Evolutionary conservation across 2,797 vertebrate species (phyloP).

Genomic region (Tragelaphus eurycerus): DNA sequence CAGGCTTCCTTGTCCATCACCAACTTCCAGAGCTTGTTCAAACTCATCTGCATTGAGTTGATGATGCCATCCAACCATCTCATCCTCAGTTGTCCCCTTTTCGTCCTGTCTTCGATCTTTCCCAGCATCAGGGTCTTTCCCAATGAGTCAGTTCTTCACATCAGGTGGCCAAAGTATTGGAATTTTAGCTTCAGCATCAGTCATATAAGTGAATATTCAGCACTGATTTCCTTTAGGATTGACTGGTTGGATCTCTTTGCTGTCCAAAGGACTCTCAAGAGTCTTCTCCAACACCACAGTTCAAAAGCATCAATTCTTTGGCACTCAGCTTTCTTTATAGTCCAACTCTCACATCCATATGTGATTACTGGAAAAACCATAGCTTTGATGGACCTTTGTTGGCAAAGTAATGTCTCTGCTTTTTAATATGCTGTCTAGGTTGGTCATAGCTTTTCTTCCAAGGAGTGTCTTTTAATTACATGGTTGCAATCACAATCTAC

Average conservation of each 20-base stretch:
- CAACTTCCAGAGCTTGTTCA: neutral
- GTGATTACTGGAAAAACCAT: neutral
- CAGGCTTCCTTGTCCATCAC: neutral
- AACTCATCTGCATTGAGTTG: accelerated
- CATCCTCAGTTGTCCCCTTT: neutral
- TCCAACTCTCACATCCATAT: neutral
- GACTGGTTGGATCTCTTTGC: neutral
- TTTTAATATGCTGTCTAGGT: neutral
- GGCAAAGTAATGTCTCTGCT: neutral
- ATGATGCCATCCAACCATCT: neutral
- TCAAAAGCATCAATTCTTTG: neutral
- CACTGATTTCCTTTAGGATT: neutral
- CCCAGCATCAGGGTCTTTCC: neutral
- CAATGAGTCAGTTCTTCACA: neutral
- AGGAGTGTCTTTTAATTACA: neutral
- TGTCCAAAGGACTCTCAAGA: too few relatives aligned
- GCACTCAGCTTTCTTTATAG: neutral
- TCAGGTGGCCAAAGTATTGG: neutral
- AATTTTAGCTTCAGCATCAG: neutral
- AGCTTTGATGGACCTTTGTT: neutral
- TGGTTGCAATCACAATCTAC: neutral
- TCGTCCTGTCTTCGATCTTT: neutral
- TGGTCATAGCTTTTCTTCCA: neutral
- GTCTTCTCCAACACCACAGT: neutral
- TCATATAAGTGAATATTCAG: neutral